These are phyloP conservation scores for Lepetodrilus schrolli DNA, from an alignment of 2,888 invertebrate genomes.

Conservation along the genomic window DNA sequence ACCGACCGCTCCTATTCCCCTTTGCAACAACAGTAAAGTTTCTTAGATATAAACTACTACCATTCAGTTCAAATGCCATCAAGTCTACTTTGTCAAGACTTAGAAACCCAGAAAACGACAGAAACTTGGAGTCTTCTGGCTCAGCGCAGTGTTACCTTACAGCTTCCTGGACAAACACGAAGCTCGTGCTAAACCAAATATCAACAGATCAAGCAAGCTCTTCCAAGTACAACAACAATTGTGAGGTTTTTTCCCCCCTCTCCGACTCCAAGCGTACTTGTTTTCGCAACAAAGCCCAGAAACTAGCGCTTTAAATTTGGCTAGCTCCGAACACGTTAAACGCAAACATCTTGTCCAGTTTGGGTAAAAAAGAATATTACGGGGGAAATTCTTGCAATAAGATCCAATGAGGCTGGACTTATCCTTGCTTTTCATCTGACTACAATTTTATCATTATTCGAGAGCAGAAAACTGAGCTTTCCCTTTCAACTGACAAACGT, in stretches of 20 bases:
- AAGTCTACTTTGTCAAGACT: no score
- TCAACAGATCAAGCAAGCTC: conserved; percentile 25
- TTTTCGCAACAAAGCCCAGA: conserved; percentile 10
- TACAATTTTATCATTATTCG: no score
- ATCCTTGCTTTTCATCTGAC: no score
- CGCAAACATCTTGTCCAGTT: neutral
- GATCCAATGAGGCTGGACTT: no score
- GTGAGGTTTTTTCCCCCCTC: conserved; percentile 15
- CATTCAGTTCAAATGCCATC: no score
- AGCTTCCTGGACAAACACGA: neutral
- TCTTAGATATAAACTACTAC: no score
- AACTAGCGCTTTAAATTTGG: neutral
- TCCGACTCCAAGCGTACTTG: neutral
- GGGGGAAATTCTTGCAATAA: no score
- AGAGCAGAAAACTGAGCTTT: no score
- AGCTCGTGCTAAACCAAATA: conserved; percentile 23
- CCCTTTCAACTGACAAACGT: no score
- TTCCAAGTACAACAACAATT: conserved; percentile 4
- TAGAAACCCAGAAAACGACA: neutral
- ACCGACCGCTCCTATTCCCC: no score
- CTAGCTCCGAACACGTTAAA: neutral
- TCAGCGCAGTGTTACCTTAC: neutral
- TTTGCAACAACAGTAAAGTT: no score
- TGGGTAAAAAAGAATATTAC: no score
- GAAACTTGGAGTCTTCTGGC: neutral